Base-by-base conservation (phyloP, 2,888 invertebrate species). In the Synergus laeviventris region DNA sequence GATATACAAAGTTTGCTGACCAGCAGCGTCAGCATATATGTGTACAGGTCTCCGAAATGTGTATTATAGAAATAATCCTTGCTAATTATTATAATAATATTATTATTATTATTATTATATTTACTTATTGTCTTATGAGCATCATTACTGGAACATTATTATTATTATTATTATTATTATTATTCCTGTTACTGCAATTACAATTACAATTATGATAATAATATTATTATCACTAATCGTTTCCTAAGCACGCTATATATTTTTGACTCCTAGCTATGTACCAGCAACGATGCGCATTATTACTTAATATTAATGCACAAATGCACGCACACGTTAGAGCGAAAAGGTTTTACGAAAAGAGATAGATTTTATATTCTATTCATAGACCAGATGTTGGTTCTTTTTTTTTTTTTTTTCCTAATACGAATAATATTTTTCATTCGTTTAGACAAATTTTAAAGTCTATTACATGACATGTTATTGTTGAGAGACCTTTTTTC, bases 61-160 rank as follows among this genome's bases (percentile, higher is more conserved):
- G 86, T 87, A 87, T 87, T 85, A 86, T 87, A 87, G 80, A 83
- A 31, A 74, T 80, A 82, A 81, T 82, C 79, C 79, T 80, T 82
- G 80, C 79, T 77, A 79, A 79, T 82, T 81, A 81, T 79, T 81
- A 78, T 84, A 81, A 81, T 79, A 84, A 82, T 66, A 81, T 75
- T 75, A 80, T 80, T 81, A 82, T 78, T 81, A 81, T 82, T 82
- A 81, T 79, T 78, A 81, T 79, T 74, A 38, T 31, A 61, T 70
- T 31, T 31, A 70, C 38, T 74, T 60, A 74, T 42, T 38, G 74
- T 74, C 73, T 74, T 74, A 59, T 56, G 16, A 31, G 59, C 74
- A 70, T 70, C 70, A 70, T 70, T 70, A 70, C 45, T 70, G 70
- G 70, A 70, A 70, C 45, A 70, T 70, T 70, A 70, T 70, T 70